Evolutionary conservation across 2,888 invertebrate genomes (phyloP).

Genomic region (Callinectes sapidus): DNA sequence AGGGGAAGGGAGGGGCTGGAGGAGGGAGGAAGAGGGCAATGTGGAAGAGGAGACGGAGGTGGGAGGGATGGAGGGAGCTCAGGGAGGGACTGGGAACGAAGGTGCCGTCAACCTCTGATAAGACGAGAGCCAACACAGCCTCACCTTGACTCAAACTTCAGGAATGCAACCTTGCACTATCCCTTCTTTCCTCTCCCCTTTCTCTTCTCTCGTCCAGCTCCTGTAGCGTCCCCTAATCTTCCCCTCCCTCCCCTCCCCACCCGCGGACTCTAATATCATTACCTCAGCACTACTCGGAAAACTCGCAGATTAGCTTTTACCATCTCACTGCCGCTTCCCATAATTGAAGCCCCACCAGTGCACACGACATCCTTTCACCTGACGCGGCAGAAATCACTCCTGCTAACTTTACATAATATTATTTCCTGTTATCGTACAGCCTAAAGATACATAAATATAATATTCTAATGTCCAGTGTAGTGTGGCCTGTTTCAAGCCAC

Average conservation of each 20-base stretch:
- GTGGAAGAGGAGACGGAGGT: background rate
- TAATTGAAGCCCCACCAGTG: background rate
- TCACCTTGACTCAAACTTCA: slow-evolving; percentile 47
- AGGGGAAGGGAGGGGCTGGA: slow-evolving; percentile 32
- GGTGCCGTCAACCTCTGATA: slow-evolving; percentile 29
- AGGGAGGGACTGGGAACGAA: background rate
- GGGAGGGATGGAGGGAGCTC: background rate
- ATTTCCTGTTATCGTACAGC: background rate
- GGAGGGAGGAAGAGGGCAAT: slow-evolving; percentile 36
- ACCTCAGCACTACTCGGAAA: background rate
- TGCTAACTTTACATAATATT: background rate
- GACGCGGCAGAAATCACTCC: background rate
- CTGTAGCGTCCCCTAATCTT: background rate
- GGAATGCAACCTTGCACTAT: slow-evolving; percentile 46
- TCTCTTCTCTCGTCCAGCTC: background rate
- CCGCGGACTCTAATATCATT: background rate
- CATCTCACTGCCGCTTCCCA: background rate
- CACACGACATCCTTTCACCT: background rate
- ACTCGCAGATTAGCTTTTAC: background rate
- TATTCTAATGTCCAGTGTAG: no score
- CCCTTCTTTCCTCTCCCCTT: background rate
- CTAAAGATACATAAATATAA: no score
- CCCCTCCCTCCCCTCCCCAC: background rate
- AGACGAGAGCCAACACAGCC: slow-evolving; percentile 28
- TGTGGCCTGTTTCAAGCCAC: no score